Evolutionary conservation across 2,113 vertebrate genomes (phyloP).

Genomic region (Embiotoca jacksoni): DNA sequence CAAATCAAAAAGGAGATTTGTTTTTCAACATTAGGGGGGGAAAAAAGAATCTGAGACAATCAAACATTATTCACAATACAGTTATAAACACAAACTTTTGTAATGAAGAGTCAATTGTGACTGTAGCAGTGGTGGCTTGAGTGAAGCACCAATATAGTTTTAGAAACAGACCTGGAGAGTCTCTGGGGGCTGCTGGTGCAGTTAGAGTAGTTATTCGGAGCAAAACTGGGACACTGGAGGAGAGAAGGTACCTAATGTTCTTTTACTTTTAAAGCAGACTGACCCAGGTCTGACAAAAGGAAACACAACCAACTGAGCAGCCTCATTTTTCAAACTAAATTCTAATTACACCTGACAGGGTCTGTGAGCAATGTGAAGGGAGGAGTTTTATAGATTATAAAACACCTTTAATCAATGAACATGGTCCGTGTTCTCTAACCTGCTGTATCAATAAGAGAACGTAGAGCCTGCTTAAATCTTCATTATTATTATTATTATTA

Average conservation of each 20-base stretch:
- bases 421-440: not conserved
- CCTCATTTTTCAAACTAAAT: conserved; percentile 40
- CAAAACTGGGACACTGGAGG: conserved; percentile 63
- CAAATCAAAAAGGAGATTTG: conserved; percentile 53
- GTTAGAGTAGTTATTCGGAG: conserved; percentile 60
- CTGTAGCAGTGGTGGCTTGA: conserved; percentile 1
- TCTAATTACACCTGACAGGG: conserved; percentile 26
- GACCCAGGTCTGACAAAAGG: conserved; percentile 35
- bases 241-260: conserved; percentile 34
- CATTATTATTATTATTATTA: not conserved
- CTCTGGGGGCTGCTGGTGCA: conserved; percentile 33
- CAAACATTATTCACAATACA: not conserved
- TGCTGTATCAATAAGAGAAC: not conserved
- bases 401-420: not conserved
- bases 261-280: conserved; percentile 35
- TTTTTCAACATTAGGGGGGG: not conserved
- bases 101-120: conserved; percentile 7
- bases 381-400: not conserved
- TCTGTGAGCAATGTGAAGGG: conserved; percentile 1
- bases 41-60: not conserved
- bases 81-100: not conserved
- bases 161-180: conserved; percentile 37
- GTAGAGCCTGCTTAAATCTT: not conserved
- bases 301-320: conserved; percentile 33
- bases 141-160: conserved; percentile 11